These are phyloP conservation scores for Hyperoplus lanceolatus DNA, from an alignment of 2,797 vertebrate species.

Conservation along the genomic window DNA sequence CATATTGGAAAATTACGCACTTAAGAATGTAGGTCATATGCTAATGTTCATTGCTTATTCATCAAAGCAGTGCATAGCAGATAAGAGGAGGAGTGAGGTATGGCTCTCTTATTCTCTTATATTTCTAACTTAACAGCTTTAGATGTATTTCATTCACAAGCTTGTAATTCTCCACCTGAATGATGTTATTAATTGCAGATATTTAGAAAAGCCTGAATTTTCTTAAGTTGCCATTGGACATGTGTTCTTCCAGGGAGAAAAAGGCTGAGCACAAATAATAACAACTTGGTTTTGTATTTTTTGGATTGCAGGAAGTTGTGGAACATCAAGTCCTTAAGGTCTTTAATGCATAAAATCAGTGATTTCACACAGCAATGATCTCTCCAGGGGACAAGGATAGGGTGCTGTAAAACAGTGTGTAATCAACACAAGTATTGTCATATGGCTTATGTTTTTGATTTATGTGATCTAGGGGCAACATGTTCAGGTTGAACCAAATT, in stretches of 20 bases:
- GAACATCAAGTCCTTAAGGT: conserved; percentile 5
- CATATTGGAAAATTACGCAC: not conserved
- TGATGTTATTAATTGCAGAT: not conserved
- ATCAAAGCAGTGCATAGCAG: too few relatives aligned
- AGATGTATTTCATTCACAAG: too few relatives aligned
- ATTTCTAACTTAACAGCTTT: not conserved
- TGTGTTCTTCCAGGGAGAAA: conserved; percentile 13
- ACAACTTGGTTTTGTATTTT: conserved; percentile 8
- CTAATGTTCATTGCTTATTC: not conserved
- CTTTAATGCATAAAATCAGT: conserved; percentile 15
- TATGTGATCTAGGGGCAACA: conserved; percentile 7
- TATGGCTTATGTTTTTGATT: conserved; percentile 1
- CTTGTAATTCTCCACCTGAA: too few relatives aligned
- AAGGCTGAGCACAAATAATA: conserved; percentile 2
- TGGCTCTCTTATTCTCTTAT: too few relatives aligned
- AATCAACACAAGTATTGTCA: conserved; percentile 18
- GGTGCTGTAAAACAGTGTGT: conserved; percentile 1
- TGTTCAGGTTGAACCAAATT: conserved; percentile 1
- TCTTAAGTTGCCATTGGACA: not conserved
- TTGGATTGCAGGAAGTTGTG: conserved; percentile 23
- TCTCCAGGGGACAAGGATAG: not conserved
- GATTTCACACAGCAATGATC: conserved; percentile 12
- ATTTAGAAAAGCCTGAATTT: not conserved
- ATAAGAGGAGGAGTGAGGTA: too few relatives aligned
- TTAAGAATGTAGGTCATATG: not conserved